Conservation (phyloP, 2,113 vertebrate genomes). For the Orycteropus afer region DNA sequence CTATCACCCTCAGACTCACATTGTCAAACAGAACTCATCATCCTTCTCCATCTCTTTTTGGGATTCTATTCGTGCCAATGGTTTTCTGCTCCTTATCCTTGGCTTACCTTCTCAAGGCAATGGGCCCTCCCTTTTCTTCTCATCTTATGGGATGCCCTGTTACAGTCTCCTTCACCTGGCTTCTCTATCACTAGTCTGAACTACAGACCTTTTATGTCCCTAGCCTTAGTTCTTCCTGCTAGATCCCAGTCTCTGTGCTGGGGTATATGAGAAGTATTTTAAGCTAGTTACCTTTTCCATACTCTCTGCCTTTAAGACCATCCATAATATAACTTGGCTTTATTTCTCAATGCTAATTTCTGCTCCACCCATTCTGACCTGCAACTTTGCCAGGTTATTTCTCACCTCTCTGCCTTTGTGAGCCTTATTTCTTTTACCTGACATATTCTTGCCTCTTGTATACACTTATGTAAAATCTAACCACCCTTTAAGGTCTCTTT, state of each 20-base stretch:
- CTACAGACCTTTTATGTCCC: not conserved
- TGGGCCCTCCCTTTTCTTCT: not conserved
- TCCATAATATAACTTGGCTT: not conserved
- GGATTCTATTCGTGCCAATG: not conserved
- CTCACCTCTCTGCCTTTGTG: not conserved
- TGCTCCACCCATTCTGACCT: not conserved
- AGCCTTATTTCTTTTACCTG: not conserved
- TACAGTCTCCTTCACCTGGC: not conserved
- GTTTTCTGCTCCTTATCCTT: constrained; percentile 23
- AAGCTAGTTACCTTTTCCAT: constrained; percentile 23
- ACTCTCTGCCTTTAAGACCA: not conserved
- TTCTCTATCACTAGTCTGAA: not conserved
- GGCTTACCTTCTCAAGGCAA: not conserved
- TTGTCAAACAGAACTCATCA: not conserved
- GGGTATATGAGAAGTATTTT: not conserved
- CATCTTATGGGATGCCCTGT: not conserved
- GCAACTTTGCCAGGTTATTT: not conserved
- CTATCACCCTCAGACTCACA: not conserved
- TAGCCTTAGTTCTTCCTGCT: not conserved
- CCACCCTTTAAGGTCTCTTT: not conserved
- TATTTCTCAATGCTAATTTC: constrained; percentile 10
- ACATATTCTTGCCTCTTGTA: constrained; percentile 1
- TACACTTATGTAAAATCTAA: not conserved
- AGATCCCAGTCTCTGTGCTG: not conserved
- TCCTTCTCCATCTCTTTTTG: not conserved